Percentiles rank a stretch among this genome's conserved stretches.
phyloP scores from a whole-genome alignment of 2,113 vertebrate species.

The Phasianus colchicus region DNA sequence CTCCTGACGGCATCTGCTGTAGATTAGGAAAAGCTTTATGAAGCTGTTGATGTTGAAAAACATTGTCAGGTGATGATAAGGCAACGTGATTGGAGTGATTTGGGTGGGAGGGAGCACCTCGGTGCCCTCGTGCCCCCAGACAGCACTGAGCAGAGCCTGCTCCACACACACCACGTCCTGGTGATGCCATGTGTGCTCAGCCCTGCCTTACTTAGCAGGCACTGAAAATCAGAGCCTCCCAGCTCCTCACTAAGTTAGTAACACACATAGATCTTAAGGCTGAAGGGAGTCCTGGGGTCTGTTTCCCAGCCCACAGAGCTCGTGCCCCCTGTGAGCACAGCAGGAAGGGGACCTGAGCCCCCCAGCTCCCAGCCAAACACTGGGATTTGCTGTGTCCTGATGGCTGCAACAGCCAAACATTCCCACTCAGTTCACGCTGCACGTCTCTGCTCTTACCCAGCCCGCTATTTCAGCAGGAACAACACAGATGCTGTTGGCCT shows the following conservation, averaged over 20 bases:
- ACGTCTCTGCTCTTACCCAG: not conserved
- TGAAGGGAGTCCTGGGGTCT: not conserved
- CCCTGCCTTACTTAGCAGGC: not conserved
- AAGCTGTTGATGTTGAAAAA: conserved; percentile 17
- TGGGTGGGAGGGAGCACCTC: not conserved
- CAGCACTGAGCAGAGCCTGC: accelerated
- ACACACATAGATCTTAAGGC: accelerated
- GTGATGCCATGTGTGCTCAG: not conserved
- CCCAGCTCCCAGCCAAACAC: not conserved
- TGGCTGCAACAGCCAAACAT: not conserved
- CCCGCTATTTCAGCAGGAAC: not conserved
- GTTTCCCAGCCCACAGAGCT: not conserved
- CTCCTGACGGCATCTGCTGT: conserved; percentile 20
- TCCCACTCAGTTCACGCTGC: not conserved
- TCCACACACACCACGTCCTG: not conserved
- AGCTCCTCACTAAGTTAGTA: not conserved
- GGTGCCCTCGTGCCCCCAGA: not conserved
- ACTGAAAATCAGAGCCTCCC: not conserved
- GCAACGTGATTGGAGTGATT: not conserved
- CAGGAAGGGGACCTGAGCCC: not conserved
- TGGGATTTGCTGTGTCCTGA: not conserved
- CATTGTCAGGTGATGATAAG: not conserved
- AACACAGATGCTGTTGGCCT: not conserved
- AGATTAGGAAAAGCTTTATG: not conserved
- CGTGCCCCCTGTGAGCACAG: not conserved